Base-by-base conservation (phyloP, 1,140 invertebrate species). In the Sycophaga agraensis region DNA sequence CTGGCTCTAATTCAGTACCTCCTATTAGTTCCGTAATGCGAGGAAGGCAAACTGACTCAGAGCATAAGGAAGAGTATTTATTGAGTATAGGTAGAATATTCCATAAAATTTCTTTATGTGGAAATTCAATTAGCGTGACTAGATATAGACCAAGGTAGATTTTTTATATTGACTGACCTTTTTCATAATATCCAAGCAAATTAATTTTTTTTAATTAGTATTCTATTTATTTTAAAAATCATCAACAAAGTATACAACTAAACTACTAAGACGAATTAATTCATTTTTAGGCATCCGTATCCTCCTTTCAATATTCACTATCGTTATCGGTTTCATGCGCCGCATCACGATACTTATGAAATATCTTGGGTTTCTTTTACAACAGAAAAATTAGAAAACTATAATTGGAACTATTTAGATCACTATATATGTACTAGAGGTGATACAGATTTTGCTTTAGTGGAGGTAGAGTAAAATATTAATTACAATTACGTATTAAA, bases 401-500 rank as follows among this genome's bases (percentile, higher is more conserved):
- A 94, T 72, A 97, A 97, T 78, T 99, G 96, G 96, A 98, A 98
- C 82, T 96, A 96, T 78, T 85, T 98, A 78, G 96, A 98, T 80
- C 91, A 97, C 76, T 98, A 98, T 74, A 94, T 98, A 59, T 97
- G 94, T 74, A 94, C 92, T 1, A 82, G 92, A 46, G 94, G 95
- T 6, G 94, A 97, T 75, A 91, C 89, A 0, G 94, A 96, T 73
- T 96, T 93, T 79, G 82, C 87, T 24, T 82, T 97, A 19, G 88
- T 89, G 65, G 93, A 96, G 83, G 91, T 93, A 56, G 4, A 17
- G 6, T 42, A 53, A 11, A 6, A 31, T 31, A 31, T 31, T 31
- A 31, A 31, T 6, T 31, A 31, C 11, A 11, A 6, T 31, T 31
- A 31, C 11, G 11, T 31, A 5, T 42, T 42, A 19, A 17, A 17